Conservation (phyloP, 2,888 invertebrate species). For the Reticulitermes lucifugus region DNA sequence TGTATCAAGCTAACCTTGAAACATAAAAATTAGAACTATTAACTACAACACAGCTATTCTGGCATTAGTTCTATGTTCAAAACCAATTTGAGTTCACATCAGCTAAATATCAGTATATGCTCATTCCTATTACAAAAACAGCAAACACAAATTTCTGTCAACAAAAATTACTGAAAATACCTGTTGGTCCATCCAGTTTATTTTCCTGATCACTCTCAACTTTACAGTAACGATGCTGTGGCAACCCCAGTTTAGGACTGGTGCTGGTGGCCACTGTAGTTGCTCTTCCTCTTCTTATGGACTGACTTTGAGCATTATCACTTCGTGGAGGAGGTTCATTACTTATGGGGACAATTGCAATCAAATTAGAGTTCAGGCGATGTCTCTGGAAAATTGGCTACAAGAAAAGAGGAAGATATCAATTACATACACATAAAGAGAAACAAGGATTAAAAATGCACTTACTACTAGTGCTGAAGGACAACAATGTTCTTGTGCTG, state of each 20-base stretch:
- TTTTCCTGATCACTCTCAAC: conserved; percentile 27
- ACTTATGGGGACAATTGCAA: conserved; percentile 64
- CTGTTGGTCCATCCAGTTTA: conserved; percentile 22
- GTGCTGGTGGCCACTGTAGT: not conserved
- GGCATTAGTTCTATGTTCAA: no score
- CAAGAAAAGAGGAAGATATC: conserved; percentile 1
- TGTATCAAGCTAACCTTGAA: no score
- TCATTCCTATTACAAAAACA: no score
- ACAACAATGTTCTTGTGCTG: no score
- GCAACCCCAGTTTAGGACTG: conserved; percentile 47
- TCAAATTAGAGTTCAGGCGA: conserved; percentile 64
- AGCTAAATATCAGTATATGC: no score
- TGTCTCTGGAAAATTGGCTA: conserved; percentile 59
- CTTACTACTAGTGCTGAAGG: no score
- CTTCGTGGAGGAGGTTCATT: conserved; percentile 11
- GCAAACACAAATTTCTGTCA: no score
- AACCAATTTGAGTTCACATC: no score
- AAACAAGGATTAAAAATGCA: no score
- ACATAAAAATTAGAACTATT: no score
- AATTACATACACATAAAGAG: not conserved
- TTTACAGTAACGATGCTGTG: conserved; percentile 52
- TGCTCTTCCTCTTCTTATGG: not conserved
- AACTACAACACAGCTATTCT: no score
- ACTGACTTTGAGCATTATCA: not conserved
- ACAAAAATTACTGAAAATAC: not conserved